Conservation (phyloP, 2,888 invertebrate species). For the Stenoptilia bipunctidactyla region DNA sequence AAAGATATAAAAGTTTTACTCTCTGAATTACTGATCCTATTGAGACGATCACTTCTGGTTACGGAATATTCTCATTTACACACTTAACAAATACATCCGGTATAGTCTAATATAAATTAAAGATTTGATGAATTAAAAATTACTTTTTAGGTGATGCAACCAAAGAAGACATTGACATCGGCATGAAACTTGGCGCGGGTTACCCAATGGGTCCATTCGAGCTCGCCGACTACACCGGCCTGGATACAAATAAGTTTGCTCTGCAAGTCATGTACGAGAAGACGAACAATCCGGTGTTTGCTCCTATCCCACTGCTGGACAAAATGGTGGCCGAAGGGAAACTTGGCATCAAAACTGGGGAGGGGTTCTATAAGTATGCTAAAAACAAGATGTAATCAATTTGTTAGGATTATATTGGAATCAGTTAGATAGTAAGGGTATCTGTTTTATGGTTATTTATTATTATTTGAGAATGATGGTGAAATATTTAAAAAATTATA, state of each 20-base stretch:
- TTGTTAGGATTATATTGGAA: no score
- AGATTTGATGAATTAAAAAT: no score
- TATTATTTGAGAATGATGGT: no score
- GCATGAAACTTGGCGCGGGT: constrained; percentile 92
- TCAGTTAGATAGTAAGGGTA: no score
- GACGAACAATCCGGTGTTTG: constrained; percentile 53
- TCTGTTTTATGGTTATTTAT: no score
- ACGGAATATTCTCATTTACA: no score
- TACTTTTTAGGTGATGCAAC: constrained; percentile 75
- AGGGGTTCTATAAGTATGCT: constrained; percentile 85
- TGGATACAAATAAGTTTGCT: constrained; percentile 83
- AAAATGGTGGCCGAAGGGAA: constrained; percentile 84
- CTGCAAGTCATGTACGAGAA: constrained; percentile 84
- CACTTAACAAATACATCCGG: no score
- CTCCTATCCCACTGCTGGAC: constrained; percentile 72
- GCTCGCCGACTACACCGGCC: constrained; percentile 86
- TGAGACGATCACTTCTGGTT: no score
- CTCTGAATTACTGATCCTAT: no score
- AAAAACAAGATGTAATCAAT: constrained; percentile 63
- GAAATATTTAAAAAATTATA: no score
- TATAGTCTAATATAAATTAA: no score
- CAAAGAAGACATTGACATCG: constrained; percentile 85
- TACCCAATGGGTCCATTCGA: constrained; percentile 94
- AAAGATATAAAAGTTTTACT: no score
- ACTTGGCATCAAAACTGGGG: constrained; percentile 83